Conservation (phyloP, 2,888 invertebrate species). For the Agrilus biguttatus region DNA sequence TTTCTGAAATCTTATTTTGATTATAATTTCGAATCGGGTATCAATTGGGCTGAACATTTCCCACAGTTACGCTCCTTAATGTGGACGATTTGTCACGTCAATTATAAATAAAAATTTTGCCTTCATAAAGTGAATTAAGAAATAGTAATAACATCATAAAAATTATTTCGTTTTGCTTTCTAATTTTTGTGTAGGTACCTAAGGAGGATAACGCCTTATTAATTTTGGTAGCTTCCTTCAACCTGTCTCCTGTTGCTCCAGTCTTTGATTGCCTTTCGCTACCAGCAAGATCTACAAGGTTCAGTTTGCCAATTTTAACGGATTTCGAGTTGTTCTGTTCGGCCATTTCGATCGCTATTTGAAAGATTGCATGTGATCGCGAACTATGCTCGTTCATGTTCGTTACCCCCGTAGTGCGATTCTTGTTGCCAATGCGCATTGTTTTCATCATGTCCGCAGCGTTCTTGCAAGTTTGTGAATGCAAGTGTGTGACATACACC, state of each 20-base stretch:
- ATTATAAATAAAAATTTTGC: too few relatives aligned
- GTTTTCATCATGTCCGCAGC: slow-evolving; percentile 86
- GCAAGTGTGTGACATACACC: slow-evolving; percentile 90
- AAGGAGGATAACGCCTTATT: slow-evolving; percentile 94
- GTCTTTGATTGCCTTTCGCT: slow-evolving; percentile 96
- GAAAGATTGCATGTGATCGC: slow-evolving; percentile 95
- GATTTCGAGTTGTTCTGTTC: slow-evolving; percentile 42
- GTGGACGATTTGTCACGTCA: too few relatives aligned
- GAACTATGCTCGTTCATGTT: slow-evolving; percentile 86
- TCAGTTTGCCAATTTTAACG: slow-evolving; percentile 80
- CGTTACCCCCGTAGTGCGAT: slow-evolving; percentile 60
- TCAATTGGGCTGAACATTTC: too few relatives aligned
- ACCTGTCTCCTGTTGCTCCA: slow-evolving; percentile 81
- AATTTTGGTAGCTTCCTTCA: slow-evolving; percentile 94
- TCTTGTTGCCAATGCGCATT: slow-evolving; percentile 86
- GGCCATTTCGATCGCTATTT: slow-evolving; percentile 93
- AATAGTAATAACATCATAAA: too few relatives aligned
- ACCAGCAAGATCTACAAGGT: slow-evolving; percentile 95
- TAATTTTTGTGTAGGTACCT: slow-evolving; percentile 33
- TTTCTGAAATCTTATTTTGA: too few relatives aligned
- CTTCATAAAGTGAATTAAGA: too few relatives aligned
- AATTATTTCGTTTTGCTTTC: too few relatives aligned
- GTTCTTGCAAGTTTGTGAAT: slow-evolving; percentile 88
- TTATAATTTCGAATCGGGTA: too few relatives aligned
- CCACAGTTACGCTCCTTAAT: too few relatives aligned